Conservation (phyloP, 2,797 vertebrate species). For the Chelidonichthys spinosus region DNA sequence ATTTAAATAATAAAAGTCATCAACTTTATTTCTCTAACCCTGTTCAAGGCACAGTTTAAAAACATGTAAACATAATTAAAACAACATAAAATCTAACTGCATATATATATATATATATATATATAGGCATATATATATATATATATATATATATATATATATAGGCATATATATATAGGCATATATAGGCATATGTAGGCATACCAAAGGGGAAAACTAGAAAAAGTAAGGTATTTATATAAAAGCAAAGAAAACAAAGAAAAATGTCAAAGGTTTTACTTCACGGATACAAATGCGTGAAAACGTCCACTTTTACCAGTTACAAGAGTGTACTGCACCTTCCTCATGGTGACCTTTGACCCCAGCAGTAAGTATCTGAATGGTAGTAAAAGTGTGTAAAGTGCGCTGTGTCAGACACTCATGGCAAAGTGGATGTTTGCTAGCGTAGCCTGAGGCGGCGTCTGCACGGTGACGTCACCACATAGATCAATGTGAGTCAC, state of each 20-base stretch:
- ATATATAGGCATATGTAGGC: no score
- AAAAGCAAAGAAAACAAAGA: background rate
- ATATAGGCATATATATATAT: no score
- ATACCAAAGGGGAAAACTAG: background rate
- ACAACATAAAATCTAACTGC: no score
- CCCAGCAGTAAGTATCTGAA: background rate
- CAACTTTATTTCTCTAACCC: no score
- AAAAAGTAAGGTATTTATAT: background rate
- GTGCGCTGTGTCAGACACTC: slow-evolving; percentile 2
- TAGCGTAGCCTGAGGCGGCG: slow-evolving; percentile 43
- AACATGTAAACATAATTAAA: no score
- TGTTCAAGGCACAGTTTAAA: no score
- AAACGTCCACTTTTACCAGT: background rate
- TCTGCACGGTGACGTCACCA: slow-evolving; percentile 52
- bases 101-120: no score
- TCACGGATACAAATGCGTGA: background rate
- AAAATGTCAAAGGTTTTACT: background rate
- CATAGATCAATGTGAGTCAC: slow-evolving; percentile 65
- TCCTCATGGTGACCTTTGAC: slow-evolving; percentile 14
- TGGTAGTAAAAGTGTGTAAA: slow-evolving; percentile 45
- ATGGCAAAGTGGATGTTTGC: slow-evolving; percentile 54
- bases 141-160: no score
- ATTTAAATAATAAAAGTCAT: background rate
- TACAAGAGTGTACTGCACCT: background rate
- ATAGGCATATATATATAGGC: no score